Percentiles rank a stretch among this genome's conserved stretches.
Conservation (phyloP, 2,113 vertebrate species). For the Sceloporus undulatus region DNA sequence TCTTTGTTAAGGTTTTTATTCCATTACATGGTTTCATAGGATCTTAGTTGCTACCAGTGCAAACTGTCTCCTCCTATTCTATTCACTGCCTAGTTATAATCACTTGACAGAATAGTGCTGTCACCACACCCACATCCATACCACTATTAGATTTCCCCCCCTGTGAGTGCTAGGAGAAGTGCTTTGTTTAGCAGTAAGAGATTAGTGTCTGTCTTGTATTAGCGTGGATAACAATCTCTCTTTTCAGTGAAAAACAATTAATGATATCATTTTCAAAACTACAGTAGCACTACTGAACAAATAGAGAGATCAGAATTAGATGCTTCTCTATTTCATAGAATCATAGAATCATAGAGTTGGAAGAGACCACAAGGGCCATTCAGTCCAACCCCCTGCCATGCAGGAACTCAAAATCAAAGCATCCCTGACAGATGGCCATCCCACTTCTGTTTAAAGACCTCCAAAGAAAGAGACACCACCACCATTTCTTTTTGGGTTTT, state of each 20-base stretch:
- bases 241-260: constrained; percentile 62
- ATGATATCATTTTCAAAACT: constrained; percentile 53
- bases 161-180: constrained; percentile 47
- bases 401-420: too few relatives aligned
- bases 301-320: constrained; percentile 19
- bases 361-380: too few relatives aligned
- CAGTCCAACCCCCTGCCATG: too few relatives aligned
- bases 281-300: constrained; percentile 50
- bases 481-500: constrained; percentile 18
- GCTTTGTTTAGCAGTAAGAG: constrained; percentile 35
- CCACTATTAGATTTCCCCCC: constrained; percentile 48
- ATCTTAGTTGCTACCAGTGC: constrained; percentile 60
- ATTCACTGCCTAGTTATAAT: constrained; percentile 33
- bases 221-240: constrained; percentile 30
- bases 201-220: constrained; percentile 56
- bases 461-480: too few relatives aligned
- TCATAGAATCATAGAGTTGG: background rate
- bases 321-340: background rate
- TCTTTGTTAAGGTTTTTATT: constrained; percentile 83
- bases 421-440: too few relatives aligned
- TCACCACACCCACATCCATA: constrained; percentile 46
- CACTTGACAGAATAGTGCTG: constrained; percentile 18
- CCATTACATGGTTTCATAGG: constrained; percentile 76
- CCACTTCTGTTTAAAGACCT: too few relatives aligned
- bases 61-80: constrained; percentile 59